A percentile compares a stretch with the other conserved stretches of the same genome.
phyloP scores from a whole-genome alignment of 2,888 invertebrate species.

The Plebejus melissa region DNA sequence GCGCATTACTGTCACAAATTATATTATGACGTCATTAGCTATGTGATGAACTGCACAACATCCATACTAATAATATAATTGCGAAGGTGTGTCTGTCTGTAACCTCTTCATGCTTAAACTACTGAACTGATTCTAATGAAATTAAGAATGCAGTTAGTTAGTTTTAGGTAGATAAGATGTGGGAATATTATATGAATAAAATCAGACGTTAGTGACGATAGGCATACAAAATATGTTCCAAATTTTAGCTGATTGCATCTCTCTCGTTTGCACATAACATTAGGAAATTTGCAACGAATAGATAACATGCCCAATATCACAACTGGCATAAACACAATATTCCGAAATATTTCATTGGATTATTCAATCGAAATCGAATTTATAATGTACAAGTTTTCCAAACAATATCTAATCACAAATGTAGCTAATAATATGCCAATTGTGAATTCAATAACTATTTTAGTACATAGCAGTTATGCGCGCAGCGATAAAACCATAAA shows the following conservation, averaged over 20 bases:
- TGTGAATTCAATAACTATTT: constrained; percentile 26
- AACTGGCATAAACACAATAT: background rate
- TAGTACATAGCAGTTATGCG: constrained; percentile 19
- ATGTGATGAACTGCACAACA: background rate
- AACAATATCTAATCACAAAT: constrained; percentile 27
- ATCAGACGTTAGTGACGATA: background rate
- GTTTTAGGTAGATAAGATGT: too few relatives aligned
- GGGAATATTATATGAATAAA: too few relatives aligned
- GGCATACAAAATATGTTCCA: background rate
- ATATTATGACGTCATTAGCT: background rate
- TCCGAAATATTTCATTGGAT: background rate
- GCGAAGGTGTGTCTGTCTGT: background rate
- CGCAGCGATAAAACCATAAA: background rate
- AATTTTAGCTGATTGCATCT: background rate
- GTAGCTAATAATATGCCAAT: constrained; percentile 20
- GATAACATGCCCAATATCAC: background rate
- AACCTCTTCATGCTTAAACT: background rate
- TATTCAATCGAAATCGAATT: constrained; percentile 25
- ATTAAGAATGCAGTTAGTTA: too few relatives aligned
- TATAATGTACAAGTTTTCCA: constrained; percentile 24
- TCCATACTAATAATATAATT: too few relatives aligned
- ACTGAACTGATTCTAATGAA: background rate
- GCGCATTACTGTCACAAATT: constrained; percentile 17
- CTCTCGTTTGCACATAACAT: background rate
- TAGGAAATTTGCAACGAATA: background rate